phyloP scores from a whole-genome alignment of 2,113 vertebrate genomes.

The Pelecanus crispus region DNA sequence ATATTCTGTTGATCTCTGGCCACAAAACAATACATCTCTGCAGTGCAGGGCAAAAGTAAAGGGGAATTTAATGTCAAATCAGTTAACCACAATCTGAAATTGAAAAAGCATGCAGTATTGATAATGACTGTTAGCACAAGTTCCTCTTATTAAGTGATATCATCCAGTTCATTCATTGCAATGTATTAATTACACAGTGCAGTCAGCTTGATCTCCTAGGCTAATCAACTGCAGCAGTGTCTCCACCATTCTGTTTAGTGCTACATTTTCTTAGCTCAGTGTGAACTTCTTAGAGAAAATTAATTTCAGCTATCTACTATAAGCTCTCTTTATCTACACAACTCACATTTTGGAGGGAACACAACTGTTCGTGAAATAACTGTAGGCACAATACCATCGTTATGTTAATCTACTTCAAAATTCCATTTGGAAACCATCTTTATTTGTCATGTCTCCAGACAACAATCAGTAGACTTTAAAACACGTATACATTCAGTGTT shows the following conservation, averaged over 20 bases:
- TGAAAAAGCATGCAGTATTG: neutral
- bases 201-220: neutral
- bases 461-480: neutral
- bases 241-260: neutral
- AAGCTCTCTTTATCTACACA: neutral
- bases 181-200: neutral
- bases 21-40: conserved; percentile 31
- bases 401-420: neutral
- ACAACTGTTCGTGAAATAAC: neutral
- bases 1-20: conserved; percentile 26
- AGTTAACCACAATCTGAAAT: conserved; percentile 31
- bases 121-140: neutral
- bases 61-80: conserved; percentile 15
- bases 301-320: neutral
- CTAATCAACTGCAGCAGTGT: neutral
- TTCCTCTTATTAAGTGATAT: neutral
- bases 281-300: neutral
- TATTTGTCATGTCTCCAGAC: neutral
- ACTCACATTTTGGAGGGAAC: neutral
- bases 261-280: neutral
- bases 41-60: conserved; percentile 20
- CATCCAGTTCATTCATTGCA: neutral
- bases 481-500: neutral
- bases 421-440: neutral
- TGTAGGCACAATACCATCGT: neutral